A percentile compares a stretch with the other conserved stretches of the same genome.
These are phyloP conservation scores for Pachliopta kotzebuea DNA, from an alignment of 2,888 invertebrate genomes.

Conservation along the genomic window DNA sequence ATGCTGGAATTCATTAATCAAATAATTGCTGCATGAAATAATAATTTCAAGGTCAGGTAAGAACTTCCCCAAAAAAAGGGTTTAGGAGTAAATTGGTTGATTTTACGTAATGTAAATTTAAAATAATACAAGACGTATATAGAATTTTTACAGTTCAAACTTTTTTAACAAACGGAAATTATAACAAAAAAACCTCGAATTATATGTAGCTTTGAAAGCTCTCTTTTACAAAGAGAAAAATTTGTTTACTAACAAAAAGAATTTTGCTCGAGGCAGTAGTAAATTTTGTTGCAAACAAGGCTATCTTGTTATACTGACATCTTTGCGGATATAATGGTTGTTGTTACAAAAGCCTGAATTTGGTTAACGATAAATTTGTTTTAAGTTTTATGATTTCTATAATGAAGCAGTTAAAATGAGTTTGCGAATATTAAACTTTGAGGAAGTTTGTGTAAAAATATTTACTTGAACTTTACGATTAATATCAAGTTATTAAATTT, in stretches of 20 bases:
- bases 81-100: too few relatives aligned
- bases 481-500: too few relatives aligned
- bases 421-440: background rate
- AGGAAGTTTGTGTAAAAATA: background rate
- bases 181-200: background rate
- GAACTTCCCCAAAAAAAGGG: too few relatives aligned
- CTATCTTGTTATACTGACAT: constrained; percentile 15
- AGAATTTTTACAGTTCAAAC: too few relatives aligned
- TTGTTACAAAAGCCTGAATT: constrained; percentile 17
- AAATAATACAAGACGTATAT: too few relatives aligned
- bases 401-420: background rate
- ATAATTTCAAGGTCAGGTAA: too few relatives aligned
- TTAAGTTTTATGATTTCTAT: constrained; percentile 1
- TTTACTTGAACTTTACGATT: too few relatives aligned
- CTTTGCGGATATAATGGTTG: constrained; percentile 13
- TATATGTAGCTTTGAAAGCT: background rate
- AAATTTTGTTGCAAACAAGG: constrained; percentile 15
- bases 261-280: constrained; percentile 6
- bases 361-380: constrained; percentile 8
- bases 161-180: too few relatives aligned
- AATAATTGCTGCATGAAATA: too few relatives aligned
- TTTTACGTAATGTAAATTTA: too few relatives aligned
- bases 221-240: constrained; percentile 5
- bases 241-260: constrained; percentile 19
- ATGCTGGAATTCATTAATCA: too few relatives aligned